Conservation (phyloP, 2,797 vertebrate genomes). For the Alfaro cultratus region DNA sequence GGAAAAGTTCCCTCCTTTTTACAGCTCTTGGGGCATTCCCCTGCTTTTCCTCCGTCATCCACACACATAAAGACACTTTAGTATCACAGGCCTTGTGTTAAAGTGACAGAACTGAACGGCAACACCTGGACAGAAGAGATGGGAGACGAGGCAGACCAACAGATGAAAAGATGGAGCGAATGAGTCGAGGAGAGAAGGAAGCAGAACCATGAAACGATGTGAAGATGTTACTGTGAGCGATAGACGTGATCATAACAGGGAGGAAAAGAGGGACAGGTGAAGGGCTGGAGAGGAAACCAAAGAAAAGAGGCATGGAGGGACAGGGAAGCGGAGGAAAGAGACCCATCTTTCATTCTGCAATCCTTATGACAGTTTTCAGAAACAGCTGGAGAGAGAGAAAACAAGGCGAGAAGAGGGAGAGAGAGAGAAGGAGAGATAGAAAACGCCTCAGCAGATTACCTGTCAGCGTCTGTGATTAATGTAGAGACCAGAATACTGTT, state of each 20-base stretch:
- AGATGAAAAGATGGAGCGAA: slow-evolving; percentile 42
- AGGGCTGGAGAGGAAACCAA: slow-evolving; percentile 30
- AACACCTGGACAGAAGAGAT: slow-evolving; percentile 20
- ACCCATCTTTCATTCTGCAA: slow-evolving; percentile 63
- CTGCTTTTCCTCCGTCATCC: slow-evolving; percentile 1
- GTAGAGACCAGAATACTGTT: slow-evolving; percentile 71
- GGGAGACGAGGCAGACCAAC: slow-evolving; percentile 32
- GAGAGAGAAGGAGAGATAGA: slow-evolving; percentile 29
- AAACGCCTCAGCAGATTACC: slow-evolving; percentile 76
- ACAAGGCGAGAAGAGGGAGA: slow-evolving; percentile 16
- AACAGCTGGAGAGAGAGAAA: slow-evolving; percentile 21
- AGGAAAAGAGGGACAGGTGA: slow-evolving; percentile 25
- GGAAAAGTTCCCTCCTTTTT: not conserved
- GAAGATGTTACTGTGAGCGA: slow-evolving; percentile 33
- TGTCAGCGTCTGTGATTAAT: slow-evolving; percentile 84
- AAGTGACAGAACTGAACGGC: slow-evolving; percentile 42
- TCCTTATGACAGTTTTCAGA: slow-evolving; percentile 46
- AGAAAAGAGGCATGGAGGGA: slow-evolving; percentile 39
- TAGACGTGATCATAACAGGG: slow-evolving; percentile 44
- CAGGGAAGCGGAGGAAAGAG: slow-evolving; percentile 29
- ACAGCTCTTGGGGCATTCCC: not conserved
- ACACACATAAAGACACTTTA: slow-evolving; percentile 30
- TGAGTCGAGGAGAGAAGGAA: slow-evolving; percentile 7
- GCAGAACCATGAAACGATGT: not conserved
- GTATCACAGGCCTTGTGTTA: slow-evolving; percentile 53